phyloP scores from a whole-genome alignment of 2,113 vertebrate genomes.

The Serinus canaria region DNA sequence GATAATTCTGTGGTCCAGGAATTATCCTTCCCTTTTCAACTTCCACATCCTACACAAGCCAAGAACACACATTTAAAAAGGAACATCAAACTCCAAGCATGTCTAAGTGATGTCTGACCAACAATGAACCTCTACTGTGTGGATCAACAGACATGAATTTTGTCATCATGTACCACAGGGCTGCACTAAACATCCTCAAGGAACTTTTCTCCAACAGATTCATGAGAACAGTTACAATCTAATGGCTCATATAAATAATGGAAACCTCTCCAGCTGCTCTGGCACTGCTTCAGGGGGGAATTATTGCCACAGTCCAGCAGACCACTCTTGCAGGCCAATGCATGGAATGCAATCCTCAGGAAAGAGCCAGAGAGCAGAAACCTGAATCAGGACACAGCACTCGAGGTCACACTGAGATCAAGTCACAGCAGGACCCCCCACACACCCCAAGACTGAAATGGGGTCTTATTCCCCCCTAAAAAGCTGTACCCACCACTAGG shows the following conservation, averaged over 20 bases:
- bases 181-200: not conserved
- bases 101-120: not conserved
- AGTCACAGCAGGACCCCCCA: not conserved
- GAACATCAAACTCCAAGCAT: not conserved
- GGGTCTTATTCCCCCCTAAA: not conserved
- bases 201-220: not conserved
- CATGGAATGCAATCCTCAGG: not conserved
- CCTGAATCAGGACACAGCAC: not conserved
- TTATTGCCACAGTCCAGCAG: not conserved
- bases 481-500: not conserved
- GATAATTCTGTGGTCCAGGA: not conserved
- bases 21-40: not conserved
- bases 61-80: not conserved
- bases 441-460: not conserved
- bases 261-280: not conserved
- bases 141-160: not conserved
- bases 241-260: not conserved
- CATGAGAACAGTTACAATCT: not conserved
- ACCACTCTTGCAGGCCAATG: not conserved
- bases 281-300: not conserved
- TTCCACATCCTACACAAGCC: not conserved
- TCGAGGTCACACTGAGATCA: not conserved
- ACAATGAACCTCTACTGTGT: not conserved
- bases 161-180: not conserved
- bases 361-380: not conserved